Evolutionary conservation across 2,797 vertebrate species (phyloP).

Genomic region (Erethizon dorsatum): DNA sequence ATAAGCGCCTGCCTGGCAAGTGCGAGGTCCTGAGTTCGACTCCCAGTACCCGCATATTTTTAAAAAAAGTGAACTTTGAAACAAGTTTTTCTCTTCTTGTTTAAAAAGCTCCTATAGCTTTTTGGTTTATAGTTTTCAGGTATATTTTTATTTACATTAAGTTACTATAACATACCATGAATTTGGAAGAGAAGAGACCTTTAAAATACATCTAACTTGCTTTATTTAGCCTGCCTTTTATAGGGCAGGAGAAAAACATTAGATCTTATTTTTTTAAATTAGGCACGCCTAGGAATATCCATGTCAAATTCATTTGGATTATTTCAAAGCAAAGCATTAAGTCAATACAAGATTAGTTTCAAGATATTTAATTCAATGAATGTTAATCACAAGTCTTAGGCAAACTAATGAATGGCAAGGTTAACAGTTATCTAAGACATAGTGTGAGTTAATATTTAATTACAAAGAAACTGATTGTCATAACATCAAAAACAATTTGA

Average conservation of each 20-base stretch:
- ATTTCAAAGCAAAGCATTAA: slow-evolving; percentile 59
- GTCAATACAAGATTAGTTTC: slow-evolving; percentile 48
- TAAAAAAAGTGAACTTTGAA: slow-evolving; percentile 20
- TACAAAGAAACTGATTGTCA: slow-evolving; percentile 22
- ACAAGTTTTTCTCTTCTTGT: background rate
- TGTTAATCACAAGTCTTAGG: slow-evolving; percentile 19
- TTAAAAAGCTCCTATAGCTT: slow-evolving; percentile 23
- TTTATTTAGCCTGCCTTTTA: background rate
- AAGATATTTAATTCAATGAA: slow-evolving; percentile 52
- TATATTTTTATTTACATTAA: slow-evolving; percentile 50
- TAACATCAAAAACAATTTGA: slow-evolving; percentile 57
- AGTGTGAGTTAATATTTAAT: slow-evolving; percentile 63
- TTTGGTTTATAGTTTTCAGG: slow-evolving; percentile 17
- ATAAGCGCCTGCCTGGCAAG: too few relatives aligned
- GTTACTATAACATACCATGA: slow-evolving; percentile 36
- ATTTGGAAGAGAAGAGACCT: slow-evolving; percentile 48
- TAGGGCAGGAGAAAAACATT: background rate
- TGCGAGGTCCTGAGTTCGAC: too few relatives aligned
- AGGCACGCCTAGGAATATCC: slow-evolving; percentile 23
- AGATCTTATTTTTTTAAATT: slow-evolving; percentile 40
- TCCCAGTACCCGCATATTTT: too few relatives aligned
- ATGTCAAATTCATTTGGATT: slow-evolving; percentile 26
- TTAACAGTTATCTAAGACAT: slow-evolving; percentile 30
- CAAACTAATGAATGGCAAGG: slow-evolving; percentile 43
- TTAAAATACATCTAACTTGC: slow-evolving; percentile 28